These are phyloP conservation scores for Falcaria lacertinaria DNA, from an alignment of 2,888 invertebrate species.

Conservation along the genomic window DNA sequence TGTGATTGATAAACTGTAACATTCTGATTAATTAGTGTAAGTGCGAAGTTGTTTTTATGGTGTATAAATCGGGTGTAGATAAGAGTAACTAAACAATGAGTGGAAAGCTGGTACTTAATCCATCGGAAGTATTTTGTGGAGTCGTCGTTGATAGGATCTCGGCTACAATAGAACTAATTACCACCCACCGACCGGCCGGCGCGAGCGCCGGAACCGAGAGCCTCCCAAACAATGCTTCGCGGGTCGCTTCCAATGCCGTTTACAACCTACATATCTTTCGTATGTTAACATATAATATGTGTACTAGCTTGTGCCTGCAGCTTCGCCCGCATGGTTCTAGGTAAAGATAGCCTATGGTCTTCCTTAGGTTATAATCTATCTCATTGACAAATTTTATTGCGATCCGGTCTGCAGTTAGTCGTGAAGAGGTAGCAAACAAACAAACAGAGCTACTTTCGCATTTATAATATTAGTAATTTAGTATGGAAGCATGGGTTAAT, in stretches of 20 bases:
- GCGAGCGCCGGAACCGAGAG: constrained; percentile 55
- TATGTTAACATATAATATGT: constrained; percentile 20
- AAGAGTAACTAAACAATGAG: constrained; percentile 51
- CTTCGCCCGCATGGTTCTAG: no score
- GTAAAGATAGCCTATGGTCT: no score
- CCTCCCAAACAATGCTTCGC: constrained; percentile 50
- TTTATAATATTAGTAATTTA: no score
- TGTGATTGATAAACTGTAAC: no score
- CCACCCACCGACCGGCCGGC: constrained; percentile 42
- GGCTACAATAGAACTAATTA: constrained; percentile 74
- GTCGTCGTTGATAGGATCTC: constrained; percentile 62
- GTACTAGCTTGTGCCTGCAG: no score
- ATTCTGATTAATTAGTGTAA: constrained; percentile 4
- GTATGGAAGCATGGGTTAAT: no score
- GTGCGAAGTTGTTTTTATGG: constrained; percentile 27
- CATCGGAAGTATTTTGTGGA: constrained; percentile 65
- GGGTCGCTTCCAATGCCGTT: constrained; percentile 34
- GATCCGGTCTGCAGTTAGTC: no score
- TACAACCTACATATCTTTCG: constrained; percentile 20
- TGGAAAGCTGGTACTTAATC: constrained; percentile 71
- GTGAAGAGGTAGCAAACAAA: no score
- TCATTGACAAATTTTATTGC: no score
- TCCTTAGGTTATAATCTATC: no score
- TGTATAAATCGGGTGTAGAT: constrained; percentile 22
- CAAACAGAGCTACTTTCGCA: no score